Percentiles rank a stretch among this genome's conserved stretches.
These are phyloP conservation scores for Polyergus mexicanus DNA, from an alignment of 1,140 invertebrate genomes.

Conservation along the genomic window DNA sequence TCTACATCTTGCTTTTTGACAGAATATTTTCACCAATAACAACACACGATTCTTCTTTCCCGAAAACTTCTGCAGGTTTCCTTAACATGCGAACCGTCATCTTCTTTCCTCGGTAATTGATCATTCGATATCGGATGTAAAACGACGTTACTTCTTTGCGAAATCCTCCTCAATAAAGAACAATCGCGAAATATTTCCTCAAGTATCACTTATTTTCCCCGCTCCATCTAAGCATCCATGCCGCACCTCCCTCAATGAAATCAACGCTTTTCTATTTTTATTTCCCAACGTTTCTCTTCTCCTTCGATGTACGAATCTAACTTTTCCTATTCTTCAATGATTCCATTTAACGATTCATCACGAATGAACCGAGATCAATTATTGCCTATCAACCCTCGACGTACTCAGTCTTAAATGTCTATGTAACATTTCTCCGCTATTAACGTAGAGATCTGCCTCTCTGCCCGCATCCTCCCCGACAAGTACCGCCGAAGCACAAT, in stretches of 20 bases:
- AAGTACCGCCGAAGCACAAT: not conserved
- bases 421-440: not conserved
- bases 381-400: not conserved
- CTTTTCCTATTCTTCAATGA: not conserved
- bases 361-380: conserved; percentile 16
- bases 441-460: not conserved
- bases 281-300: not conserved
- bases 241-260: not conserved
- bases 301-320: not conserved
- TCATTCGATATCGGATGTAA: not conserved
- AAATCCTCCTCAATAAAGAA: not conserved
- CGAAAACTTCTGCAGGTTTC: not conserved
- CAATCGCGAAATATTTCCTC: conserved; percentile 5
- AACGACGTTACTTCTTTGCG: not conserved
- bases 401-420: not conserved
- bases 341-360: not conserved
- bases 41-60: too few relatives aligned
- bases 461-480: not conserved
- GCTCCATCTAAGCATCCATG: not conserved
- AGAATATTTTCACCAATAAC: not conserved
- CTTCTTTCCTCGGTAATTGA: conserved; percentile 24
- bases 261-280: not conserved
- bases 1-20: not conserved
- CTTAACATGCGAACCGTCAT: not conserved
- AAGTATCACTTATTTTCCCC: not conserved